phyloP scores from a whole-genome alignment of 2,797 vertebrate genomes.

The Labeo calbasu region DNA sequence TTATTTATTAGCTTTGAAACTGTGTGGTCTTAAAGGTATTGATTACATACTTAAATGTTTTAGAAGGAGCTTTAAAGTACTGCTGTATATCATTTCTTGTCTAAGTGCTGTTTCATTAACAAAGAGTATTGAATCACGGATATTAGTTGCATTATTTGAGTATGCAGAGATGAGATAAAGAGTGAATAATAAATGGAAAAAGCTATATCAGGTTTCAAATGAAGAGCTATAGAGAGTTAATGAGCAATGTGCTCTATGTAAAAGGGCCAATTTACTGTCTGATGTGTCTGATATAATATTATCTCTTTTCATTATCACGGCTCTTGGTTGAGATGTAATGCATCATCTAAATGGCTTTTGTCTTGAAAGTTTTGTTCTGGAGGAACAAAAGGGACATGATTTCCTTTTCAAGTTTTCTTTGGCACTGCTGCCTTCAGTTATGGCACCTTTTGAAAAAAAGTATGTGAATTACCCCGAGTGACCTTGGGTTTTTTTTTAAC shows the following conservation, averaged over 20 bases:
- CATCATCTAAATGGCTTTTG: conserved; percentile 36
- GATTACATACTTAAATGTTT: background rate
- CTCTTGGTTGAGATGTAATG: conserved; percentile 38
- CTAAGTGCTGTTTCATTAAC: background rate
- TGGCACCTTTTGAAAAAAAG: conserved; percentile 18
- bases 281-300: conserved; percentile 45
- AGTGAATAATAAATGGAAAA: conserved; percentile 40
- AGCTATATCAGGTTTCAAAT: conserved; percentile 34
- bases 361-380: conserved; percentile 42
- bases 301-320: conserved; percentile 43
- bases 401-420: conserved; percentile 28
- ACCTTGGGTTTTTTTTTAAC: background rate
- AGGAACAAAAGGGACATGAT: conserved; percentile 41
- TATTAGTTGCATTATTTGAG: conserved; percentile 6
- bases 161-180: conserved; percentile 13
- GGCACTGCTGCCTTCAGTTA: background rate
- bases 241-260: conserved; percentile 36
- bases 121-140: conserved; percentile 4
- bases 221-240: conserved; percentile 43
- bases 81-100: background rate
- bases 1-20: conserved; percentile 4
- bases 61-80: background rate
- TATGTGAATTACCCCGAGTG: background rate
- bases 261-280: conserved; percentile 45
- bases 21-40: background rate